Evolutionary conservation across 2,113 vertebrate species (phyloP).

Genomic region (Notarius lentiginosus): DNA sequence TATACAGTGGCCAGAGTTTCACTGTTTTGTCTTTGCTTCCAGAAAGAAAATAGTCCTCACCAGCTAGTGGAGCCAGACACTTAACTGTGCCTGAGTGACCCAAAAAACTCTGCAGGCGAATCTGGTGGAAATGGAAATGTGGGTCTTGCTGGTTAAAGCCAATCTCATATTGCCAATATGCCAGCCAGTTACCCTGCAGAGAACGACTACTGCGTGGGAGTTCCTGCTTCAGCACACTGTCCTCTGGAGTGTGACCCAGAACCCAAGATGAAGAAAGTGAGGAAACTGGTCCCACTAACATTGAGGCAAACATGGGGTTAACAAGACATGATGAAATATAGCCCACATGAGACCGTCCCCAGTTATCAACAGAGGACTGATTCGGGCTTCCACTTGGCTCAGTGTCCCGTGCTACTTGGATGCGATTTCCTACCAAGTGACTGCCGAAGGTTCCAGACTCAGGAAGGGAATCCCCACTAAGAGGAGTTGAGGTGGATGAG

Average conservation of each 20-base stretch:
- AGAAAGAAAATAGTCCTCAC: slow-evolving; percentile 94
- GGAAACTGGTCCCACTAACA: slow-evolving; percentile 52
- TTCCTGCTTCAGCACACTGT: slow-evolving; percentile 85
- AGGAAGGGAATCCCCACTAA: slow-evolving; percentile 71
- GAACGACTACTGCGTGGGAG: slow-evolving; percentile 84
- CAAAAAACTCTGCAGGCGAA: slow-evolving; percentile 91
- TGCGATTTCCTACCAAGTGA: slow-evolving; percentile 91
- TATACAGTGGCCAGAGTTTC: slow-evolving; percentile 93
- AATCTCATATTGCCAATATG: slow-evolving; percentile 98
- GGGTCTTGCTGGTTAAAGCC: slow-evolving; percentile 91
- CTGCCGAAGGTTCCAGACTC: slow-evolving; percentile 94
- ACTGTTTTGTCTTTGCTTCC: slow-evolving; percentile 97
- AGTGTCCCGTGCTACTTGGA: slow-evolving; percentile 82
- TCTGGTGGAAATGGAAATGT: slow-evolving; percentile 97
- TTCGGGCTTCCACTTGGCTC: slow-evolving; percentile 63
- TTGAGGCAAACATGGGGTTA: slow-evolving; percentile 63
- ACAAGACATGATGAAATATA: slow-evolving; percentile 51
- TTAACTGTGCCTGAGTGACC: slow-evolving; percentile 89
- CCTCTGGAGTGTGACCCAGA: slow-evolving; percentile 69
- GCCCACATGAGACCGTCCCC: slow-evolving; percentile 63
- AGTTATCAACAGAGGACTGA: slow-evolving; percentile 60
- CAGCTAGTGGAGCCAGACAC: slow-evolving; percentile 83
- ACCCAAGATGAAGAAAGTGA: slow-evolving; percentile 67
- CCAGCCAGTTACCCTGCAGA: slow-evolving; percentile 96
- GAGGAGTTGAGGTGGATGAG: slow-evolving; percentile 53